These are phyloP conservation scores for Dinomys branickii DNA, from an alignment of 2,113 vertebrate genomes.

Conservation along the genomic window DNA sequence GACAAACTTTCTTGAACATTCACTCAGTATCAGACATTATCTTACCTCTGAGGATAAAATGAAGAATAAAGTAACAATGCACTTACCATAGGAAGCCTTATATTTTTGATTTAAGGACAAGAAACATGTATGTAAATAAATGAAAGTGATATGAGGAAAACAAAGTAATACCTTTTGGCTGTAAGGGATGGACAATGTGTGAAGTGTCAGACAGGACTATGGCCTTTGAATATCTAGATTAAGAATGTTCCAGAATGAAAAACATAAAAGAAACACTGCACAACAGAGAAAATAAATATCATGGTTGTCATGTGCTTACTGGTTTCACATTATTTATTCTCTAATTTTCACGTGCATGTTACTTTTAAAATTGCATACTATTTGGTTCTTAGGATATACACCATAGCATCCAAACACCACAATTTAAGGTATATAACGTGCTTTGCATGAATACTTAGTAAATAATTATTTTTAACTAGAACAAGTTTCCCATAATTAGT, in stretches of 20 bases:
- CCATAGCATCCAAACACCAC: neutral
- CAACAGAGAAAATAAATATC: neutral
- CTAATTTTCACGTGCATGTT: neutral
- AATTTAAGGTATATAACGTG: neutral
- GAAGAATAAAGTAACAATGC: neutral
- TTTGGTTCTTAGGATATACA: neutral
- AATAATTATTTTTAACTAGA: neutral
- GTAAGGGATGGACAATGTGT: neutral
- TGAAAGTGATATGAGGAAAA: neutral
- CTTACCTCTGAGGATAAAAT: neutral
- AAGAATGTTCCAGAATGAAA: neutral
- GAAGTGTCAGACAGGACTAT: neutral
- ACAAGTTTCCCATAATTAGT: neutral
- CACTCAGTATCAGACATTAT: neutral
- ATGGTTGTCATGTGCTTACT: neutral
- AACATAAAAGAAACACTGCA: neutral
- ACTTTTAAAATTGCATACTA: neutral
- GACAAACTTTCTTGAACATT: neutral
- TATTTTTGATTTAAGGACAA: neutral
- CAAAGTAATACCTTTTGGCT: neutral
- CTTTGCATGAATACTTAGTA: neutral
- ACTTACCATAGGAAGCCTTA: neutral
- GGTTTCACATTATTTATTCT: neutral
- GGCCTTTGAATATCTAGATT: neutral
- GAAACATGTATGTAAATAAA: neutral